phyloP scores from a whole-genome alignment of 2,113 vertebrate genomes.

The Trematomus loennbergii region DNA sequence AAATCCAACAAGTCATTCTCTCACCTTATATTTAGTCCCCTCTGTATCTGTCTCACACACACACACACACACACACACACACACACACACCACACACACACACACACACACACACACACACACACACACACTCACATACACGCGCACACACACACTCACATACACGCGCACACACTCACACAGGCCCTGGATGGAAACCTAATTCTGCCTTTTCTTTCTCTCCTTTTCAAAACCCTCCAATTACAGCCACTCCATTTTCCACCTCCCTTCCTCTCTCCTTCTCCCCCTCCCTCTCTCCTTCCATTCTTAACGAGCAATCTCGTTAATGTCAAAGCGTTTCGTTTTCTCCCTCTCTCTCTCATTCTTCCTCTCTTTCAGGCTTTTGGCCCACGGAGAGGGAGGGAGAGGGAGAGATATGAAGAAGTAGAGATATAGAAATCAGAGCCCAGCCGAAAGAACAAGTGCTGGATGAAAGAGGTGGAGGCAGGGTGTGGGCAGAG shows the following conservation, averaged over 20 bases:
- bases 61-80: constrained; percentile 22
- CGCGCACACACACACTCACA: too few relatives aligned
- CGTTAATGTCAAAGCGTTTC: constrained; percentile 80
- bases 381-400: constrained; percentile 47
- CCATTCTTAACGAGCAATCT: constrained; percentile 83
- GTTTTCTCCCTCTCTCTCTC: constrained; percentile 35
- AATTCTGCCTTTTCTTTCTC: constrained; percentile 81
- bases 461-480: constrained; percentile 54
- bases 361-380: constrained; percentile 61
- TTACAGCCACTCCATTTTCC: constrained; percentile 82
- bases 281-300: constrained; percentile 41
- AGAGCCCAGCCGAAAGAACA: constrained; percentile 59
- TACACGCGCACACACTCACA: constrained; percentile 39
- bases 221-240: constrained; percentile 84
- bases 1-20: constrained; percentile 74
- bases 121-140: constrained; percentile 14
- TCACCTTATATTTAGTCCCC: constrained; percentile 69
- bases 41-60: constrained; percentile 37
- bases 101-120: constrained; percentile 14
- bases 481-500: constrained; percentile 41
- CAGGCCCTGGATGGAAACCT: constrained; percentile 77
- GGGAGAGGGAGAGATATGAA: constrained; percentile 41
- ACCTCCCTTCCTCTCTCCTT: constrained; percentile 55
- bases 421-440: constrained; percentile 64
- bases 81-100: constrained; percentile 21